These are phyloP conservation scores for Leuciscus waleckii DNA, from an alignment of 2,797 vertebrate species.

Conservation along the genomic window DNA sequence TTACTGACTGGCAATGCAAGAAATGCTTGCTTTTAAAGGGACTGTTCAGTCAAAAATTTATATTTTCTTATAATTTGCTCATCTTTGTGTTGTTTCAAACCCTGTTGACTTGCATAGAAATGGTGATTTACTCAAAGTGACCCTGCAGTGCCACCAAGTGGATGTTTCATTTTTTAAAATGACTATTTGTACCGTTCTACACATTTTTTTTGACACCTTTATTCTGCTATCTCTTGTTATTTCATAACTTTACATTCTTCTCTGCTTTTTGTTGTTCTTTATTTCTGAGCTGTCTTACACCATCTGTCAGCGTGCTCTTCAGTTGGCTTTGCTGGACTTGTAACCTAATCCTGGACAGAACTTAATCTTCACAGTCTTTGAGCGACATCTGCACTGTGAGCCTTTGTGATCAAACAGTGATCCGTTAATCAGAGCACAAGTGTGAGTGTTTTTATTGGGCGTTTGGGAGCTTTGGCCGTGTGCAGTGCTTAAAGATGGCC, in stretches of 20 bases:
- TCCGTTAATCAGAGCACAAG: background rate
- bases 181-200: background rate
- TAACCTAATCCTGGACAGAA: slow-evolving; percentile 27
- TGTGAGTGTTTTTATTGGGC: background rate
- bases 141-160: slow-evolving; percentile 42
- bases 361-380: slow-evolving; percentile 12
- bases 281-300: slow-evolving; percentile 49
- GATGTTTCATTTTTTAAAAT: background rate
- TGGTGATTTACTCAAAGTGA: slow-evolving; percentile 13
- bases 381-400: slow-evolving; percentile 1
- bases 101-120: background rate
- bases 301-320: slow-evolving; percentile 73
- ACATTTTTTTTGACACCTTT: background rate
- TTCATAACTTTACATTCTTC: background rate
- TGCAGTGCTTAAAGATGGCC: background rate
- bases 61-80: background rate
- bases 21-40: background rate
- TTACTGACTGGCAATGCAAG: background rate
- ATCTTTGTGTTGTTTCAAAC: background rate
- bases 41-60: background rate
- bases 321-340: slow-evolving; percentile 57
- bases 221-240: background rate
- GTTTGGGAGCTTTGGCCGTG: background rate
- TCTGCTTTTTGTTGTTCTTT: slow-evolving; percentile 42
- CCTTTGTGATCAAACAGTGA: background rate